phyloP scores from a whole-genome alignment of 64 coral and sea anemone species.

The Porites australiensis region DNA sequence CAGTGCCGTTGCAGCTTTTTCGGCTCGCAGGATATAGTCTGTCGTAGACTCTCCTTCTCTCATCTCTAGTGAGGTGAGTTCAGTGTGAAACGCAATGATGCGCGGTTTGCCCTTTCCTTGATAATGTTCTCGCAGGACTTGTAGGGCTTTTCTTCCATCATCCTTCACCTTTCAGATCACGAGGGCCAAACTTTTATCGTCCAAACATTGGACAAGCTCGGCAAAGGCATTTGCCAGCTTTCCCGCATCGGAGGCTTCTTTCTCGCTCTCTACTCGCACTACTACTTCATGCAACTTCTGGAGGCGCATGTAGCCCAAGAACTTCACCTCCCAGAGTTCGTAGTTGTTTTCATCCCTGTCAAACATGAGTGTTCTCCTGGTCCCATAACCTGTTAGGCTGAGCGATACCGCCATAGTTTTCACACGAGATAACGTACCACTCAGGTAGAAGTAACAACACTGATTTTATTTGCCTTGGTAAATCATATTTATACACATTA shows the following conservation, averaged over 20 bases:
- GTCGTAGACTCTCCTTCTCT: slow-evolving; percentile 12
- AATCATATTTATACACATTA: no score
- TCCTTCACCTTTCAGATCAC: neutral
- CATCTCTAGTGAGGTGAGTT: slow-evolving; percentile 14
- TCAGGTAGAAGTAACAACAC: no score
- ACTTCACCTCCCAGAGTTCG: slow-evolving; percentile 30
- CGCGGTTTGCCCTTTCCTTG: slow-evolving; percentile 24
- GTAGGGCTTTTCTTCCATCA: slow-evolving; percentile 20
- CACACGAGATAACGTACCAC: no score
- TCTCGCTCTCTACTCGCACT: neutral
- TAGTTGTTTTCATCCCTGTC: slow-evolving; percentile 11
- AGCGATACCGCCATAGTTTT: no score
- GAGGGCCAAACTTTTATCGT: neutral
- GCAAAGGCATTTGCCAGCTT: neutral
- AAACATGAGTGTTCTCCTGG: slow-evolving; percentile 34
- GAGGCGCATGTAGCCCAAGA: slow-evolving; percentile 18
- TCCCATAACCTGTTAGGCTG: slow-evolving; percentile 19
- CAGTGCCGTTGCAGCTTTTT: neutral
- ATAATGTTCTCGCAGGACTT: slow-evolving; percentile 39
- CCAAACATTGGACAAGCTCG: neutral
- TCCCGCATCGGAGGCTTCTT: neutral
- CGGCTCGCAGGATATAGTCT: slow-evolving; percentile 6
- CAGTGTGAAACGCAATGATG: neutral
- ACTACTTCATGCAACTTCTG: slow-evolving; percentile 10
- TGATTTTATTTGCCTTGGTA: no score